Base-by-base conservation (phyloP, 2,888 invertebrate genomes). In the Agrypnus murinus region DNA sequence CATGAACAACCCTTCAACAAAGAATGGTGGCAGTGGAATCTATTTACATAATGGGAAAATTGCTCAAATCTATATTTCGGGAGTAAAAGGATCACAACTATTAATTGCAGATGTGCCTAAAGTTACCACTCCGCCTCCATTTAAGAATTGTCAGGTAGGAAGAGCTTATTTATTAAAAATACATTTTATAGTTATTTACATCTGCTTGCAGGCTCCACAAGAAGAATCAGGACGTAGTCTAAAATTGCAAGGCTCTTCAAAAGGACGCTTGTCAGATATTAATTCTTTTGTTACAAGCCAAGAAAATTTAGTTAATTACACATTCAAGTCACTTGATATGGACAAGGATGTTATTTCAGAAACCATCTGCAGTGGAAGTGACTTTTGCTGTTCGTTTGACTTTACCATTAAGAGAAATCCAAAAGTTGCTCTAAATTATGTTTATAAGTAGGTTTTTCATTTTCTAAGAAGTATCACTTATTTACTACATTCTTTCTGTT, bases 11-110 rank as follows among this genome's bases (percentile, higher is more conserved):
- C 76, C 78, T 8, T 66, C 58, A 15, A 65, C 64, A 7, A 50
- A 66, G 38, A 66, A 59, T 57, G 80, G 78, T 0, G 81, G 81
- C 5, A 77, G 78, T 58, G 81, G 79, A 3, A 74, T 80, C 25
- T 80, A 79, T 55, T 58, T 75, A 46, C 67, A 69, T 31, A 71
- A 74, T 62, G 77, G 77, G 31, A 62, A 60, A 53, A 72, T 77
- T 17, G 71, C 70, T 7, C 77, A 76, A 69, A 59, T 72, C 2
- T 77, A 74, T 60, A 55, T 76, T 40, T 75, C 77, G 8, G 75
- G 73, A 7, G 66, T 65, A 12, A 75, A 57, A 45, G 64, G 55
- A 19, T 71, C 74, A 15, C 74, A 74, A 55, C 38, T 77, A 8
- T 48, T 77, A 5, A 68, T 77, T 7, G 74, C 75, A 50, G 46